A percentile compares a stretch with the other conserved stretches of the same genome.
phyloP scores from a whole-genome alignment of 2,888 invertebrate species.

The Tridacna gigas region DNA sequence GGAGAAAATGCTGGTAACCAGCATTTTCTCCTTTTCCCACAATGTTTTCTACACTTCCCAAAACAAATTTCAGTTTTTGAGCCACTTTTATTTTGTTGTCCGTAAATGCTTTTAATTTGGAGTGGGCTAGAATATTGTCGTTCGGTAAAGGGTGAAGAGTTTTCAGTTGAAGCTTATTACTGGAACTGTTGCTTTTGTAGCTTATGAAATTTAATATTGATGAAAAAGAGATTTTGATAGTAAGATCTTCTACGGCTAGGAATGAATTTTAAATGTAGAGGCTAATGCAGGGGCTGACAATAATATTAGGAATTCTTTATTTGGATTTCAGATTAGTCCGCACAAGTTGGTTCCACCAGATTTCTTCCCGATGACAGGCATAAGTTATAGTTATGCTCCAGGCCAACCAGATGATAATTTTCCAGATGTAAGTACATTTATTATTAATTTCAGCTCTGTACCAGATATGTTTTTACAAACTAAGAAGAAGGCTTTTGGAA shows the following conservation, averaged over 20 bases:
- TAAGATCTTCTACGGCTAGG: too few relatives aligned
- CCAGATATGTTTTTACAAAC: background rate
- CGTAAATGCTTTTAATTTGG: too few relatives aligned
- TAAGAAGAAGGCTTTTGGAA: background rate
- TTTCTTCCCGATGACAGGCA: slow-evolving; percentile 81
- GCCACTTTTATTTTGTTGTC: too few relatives aligned
- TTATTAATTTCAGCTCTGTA: background rate
- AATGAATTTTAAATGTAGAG: too few relatives aligned
- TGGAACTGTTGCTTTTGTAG: background rate
- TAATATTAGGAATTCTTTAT: background rate
- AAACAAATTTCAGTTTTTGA: too few relatives aligned
- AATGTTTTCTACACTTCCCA: too few relatives aligned
- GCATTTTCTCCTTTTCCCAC: too few relatives aligned
- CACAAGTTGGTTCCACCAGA: slow-evolving; percentile 72
- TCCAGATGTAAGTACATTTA: slow-evolving; percentile 64
- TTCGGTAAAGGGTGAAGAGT: too few relatives aligned
- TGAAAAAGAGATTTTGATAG: background rate
- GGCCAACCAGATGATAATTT: slow-evolving; percentile 67
- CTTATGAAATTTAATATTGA: background rate
- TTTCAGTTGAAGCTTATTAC: too few relatives aligned
- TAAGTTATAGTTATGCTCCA: slow-evolving; percentile 71
- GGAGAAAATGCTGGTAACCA: too few relatives aligned
- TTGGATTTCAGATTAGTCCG: slow-evolving; percentile 69
- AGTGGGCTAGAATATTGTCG: too few relatives aligned
- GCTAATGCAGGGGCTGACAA: too few relatives aligned